Base-by-base conservation (phyloP, 23 tunicate species). In the Diplosoma virens region DNA sequence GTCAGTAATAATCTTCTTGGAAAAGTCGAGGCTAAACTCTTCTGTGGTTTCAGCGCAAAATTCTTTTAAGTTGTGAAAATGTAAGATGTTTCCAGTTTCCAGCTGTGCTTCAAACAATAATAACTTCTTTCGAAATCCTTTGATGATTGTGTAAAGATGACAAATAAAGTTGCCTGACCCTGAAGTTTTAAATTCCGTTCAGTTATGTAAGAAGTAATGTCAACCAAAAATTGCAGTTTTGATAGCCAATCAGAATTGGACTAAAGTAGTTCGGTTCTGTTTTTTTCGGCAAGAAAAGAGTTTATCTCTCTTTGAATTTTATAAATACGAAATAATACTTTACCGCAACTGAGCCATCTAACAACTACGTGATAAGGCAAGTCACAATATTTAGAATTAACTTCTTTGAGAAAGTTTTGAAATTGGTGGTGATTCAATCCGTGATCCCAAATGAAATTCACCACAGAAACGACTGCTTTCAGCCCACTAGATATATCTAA, bases 261-360 rank as follows among this genome's bases (percentile, higher is more conserved):
- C 25, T 35, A 61, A n/a, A 37, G 2, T 61, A 33, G 82, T 1
- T 61, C 73, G 29, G 58, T 73, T 63, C 27, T 61, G 46, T 78
- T 45, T 35, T 78, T 78, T 14, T 58, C 70, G 0, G 37, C 46
- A 1, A 78, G 58, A 78, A 78, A 78, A 27, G 7, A 33, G 25
- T 34, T 33, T 34, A 78, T 78, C 64, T 78, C 73, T 36, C 0
- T 78, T 78, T 59, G 52, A 32, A 78, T 73, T 9, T 78, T 61
- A 41, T 61, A 78, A 61, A 78, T 34, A 3, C 82, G 58, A 61
- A 41, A 1, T 67, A 78, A 61, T 0, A 78, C 82, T 78, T 61
- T 78, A 41, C 82, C 82, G 25, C 58, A 61, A 61, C 73, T 78
- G 73, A 78, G 58, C 82, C 82, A 78, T 29, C 82, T 61, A 22